These are phyloP conservation scores for Cyprinus carpio DNA, from an alignment of 2,113 vertebrate genomes.

Conservation along the genomic window DNA sequence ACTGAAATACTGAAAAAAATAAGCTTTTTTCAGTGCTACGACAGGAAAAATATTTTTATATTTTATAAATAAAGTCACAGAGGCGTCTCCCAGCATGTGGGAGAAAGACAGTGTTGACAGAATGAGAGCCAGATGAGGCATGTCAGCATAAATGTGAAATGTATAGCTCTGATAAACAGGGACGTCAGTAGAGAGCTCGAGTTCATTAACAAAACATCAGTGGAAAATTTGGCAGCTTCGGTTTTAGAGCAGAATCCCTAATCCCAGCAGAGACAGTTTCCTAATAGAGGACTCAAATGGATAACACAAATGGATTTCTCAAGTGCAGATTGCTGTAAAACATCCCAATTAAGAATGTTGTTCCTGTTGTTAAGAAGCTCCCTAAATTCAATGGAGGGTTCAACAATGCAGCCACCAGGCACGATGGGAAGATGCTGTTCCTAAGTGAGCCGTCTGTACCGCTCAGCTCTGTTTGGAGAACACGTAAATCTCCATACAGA, in stretches of 20 bases:
- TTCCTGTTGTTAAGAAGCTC: slow-evolving; percentile 25
- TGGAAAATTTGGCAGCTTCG: background rate
- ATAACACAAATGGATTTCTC: slow-evolving; percentile 24
- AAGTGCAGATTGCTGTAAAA: slow-evolving; percentile 33
- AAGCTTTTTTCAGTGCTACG: background rate
- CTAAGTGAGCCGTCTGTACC: background rate
- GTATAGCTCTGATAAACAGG: slow-evolving; percentile 28
- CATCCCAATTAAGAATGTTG: slow-evolving; percentile 17
- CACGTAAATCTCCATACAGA: slow-evolving; percentile 3
- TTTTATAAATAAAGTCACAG: slow-evolving; percentile 1
- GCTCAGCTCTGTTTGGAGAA: slow-evolving; percentile 15
- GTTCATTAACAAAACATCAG: slow-evolving; percentile 31
- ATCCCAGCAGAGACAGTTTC: slow-evolving; percentile 17
- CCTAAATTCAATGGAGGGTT: slow-evolving; percentile 26
- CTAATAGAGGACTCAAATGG: slow-evolving; percentile 23
- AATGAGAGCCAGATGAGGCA: background rate
- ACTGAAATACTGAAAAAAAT: background rate
- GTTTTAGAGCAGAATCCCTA: slow-evolving; percentile 9
- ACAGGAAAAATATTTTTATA: background rate
- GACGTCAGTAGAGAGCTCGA: background rate
- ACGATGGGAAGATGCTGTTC: background rate
- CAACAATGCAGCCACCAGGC: background rate
- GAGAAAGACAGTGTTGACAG: slow-evolving; percentile 21
- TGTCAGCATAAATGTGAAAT: slow-evolving; percentile 32
- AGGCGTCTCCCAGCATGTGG: slow-evolving; percentile 20